Base-by-base conservation (phyloP, 2,888 invertebrate genomes). In the Philhelius pedissequus region DNA sequence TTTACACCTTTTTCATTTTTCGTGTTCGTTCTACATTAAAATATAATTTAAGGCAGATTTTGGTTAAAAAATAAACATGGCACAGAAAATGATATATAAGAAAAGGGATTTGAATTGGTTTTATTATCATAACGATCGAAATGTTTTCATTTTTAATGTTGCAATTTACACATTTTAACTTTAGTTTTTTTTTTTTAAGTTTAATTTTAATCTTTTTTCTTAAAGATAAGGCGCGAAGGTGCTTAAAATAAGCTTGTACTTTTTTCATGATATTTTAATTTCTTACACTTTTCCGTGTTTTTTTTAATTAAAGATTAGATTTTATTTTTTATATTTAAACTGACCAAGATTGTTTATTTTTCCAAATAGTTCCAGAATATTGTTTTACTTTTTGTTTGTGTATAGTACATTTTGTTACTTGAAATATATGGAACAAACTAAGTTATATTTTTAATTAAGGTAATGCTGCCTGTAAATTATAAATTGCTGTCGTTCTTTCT, bases 221-320 rank as follows among this genome's bases (percentile, higher is more conserved):
- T 93, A 93, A 93, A 93, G 93, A 93, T 94, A 94, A 94, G 94
- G 94, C 94, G 94, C 94, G 94, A 94, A 94, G 94, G 94, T 94
- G 94, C 94, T 94, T 91, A 93, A 94, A 94, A 93, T 93, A 94
- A 94, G 94, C 94, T 94, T 94, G 94, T 94, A 94, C 94, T 94
- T 93, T 94, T 92, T 93, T 93, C 93, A 92, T 93, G 93, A 93
- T 93, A 93, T 93, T 91, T 92, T 91, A 89, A 89, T 74, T 76
- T 89, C 88, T 89, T 86, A 82, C 88, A 90, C 86, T 87, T 87
- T 86, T 92, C 92, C 92, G 91, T 92, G 92, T 86, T 87, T 87
- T 81, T 62, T 82, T 87, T 87, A 86, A 76, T 87, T 87, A 87
- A 86, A 62, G 70, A 86, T 76, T 79, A 66, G 48, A 54, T 75